phyloP scores from a whole-genome alignment of 1,140 invertebrate species.

The Steinernema feltiae region DNA sequence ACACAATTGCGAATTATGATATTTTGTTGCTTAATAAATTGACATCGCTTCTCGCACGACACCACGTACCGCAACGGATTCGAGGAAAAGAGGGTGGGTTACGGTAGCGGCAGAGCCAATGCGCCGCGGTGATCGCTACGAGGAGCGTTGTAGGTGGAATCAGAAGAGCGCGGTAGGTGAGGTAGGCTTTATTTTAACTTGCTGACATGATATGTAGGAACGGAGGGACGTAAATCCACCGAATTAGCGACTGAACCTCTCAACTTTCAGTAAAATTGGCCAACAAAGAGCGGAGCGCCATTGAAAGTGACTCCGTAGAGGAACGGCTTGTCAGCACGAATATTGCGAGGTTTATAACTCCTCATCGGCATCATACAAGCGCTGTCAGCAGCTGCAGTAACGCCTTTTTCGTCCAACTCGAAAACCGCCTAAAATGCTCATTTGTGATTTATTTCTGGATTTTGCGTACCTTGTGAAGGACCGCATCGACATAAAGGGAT shows the following conservation, averaged over 20 bases:
- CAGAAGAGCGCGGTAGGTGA: too few relatives aligned
- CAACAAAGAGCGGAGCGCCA: neutral
- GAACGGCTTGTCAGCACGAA: neutral
- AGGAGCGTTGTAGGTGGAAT: too few relatives aligned
- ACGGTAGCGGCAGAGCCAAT: too few relatives aligned
- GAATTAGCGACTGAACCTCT: too few relatives aligned
- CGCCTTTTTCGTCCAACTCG: neutral
- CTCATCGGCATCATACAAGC: neutral
- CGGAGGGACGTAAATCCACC: too few relatives aligned
- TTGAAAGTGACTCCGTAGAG: neutral
- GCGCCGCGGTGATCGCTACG: too few relatives aligned
- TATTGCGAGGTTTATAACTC: neutral
- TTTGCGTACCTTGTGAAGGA: neutral
- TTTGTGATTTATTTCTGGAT: neutral
- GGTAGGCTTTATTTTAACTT: too few relatives aligned
- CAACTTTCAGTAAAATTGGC: neutral
- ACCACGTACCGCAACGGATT: too few relatives aligned
- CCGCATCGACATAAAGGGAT: neutral
- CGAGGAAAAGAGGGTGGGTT: too few relatives aligned
- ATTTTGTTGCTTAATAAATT: too few relatives aligned
- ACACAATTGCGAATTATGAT: neutral
- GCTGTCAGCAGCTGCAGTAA: neutral
- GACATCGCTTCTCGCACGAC: too few relatives aligned
- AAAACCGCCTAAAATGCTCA: neutral
- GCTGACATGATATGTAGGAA: too few relatives aligned